Base-by-base conservation (phyloP, 2,113 vertebrate species). In the Sorex fumeus region DNA sequence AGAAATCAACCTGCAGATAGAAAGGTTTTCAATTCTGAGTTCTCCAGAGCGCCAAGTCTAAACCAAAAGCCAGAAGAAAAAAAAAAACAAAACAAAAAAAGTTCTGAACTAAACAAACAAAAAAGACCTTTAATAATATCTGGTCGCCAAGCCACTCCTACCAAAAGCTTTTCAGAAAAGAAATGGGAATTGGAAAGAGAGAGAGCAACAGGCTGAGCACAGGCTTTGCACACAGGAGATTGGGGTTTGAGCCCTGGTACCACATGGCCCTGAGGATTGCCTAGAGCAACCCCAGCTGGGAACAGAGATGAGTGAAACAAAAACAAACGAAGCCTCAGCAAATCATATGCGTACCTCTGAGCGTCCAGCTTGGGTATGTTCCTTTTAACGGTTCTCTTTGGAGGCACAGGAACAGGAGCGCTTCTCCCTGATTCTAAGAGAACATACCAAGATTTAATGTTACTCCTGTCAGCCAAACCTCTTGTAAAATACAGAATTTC, bases 301-400 rank as follows among this genome's bases (percentile, higher is more conserved):
- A 53, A 53, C 13, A 53, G 53, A 4, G 13, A 4, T 16, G 53
- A 53, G 12, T 10, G 18, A 53, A 53, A 53, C 53, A 16, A 53
- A 53, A 15, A 10, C 53, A 53, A 53, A 53, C 87, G 81, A 36
- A 13, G 1, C 34, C 23, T 40, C 92, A 53, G 15, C 15, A 90
- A 82, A 83, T 7, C 78, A 34, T 74, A 70, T 8, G 69, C 34
- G 40, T 95, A 99, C 99, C 99, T 98, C 40, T 98, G 97, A 86
- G 99, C 99, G 97, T 99, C 99, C 84, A 99, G 97, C 94, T 98
- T 99, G 64, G 99, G 99, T 74, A 98, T 98, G 0, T 98, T 98
- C 90, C 98, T 98, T 97, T 97, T 99, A 57, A 98, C 97, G 6
- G 91, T 94, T 97, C 97, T 98, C 91, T 97, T 98, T 75, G 97